These are phyloP conservation scores for Toxotes chatareus DNA, from an alignment of 2,113 vertebrate genomes.

Conservation along the genomic window DNA sequence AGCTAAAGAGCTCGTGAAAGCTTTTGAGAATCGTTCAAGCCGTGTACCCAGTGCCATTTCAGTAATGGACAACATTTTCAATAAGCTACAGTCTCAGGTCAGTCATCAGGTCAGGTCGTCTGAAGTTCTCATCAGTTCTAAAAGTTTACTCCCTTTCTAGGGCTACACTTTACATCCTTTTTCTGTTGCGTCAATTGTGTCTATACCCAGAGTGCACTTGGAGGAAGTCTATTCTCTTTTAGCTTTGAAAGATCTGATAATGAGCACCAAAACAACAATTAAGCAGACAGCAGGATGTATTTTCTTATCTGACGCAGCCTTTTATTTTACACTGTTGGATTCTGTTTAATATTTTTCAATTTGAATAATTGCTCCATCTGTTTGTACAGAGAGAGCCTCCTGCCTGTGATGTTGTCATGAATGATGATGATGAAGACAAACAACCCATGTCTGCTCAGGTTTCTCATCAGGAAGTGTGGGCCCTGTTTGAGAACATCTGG, in stretches of 20 bases:
- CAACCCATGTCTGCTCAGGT: conserved; percentile 55
- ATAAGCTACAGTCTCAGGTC: conserved; percentile 80
- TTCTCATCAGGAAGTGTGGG: conserved; percentile 89
- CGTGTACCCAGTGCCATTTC: conserved; percentile 80
- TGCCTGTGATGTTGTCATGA: conserved; percentile 78
- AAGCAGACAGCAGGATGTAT: neutral
- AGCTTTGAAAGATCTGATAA: neutral
- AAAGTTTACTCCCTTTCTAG: neutral
- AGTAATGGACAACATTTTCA: conserved; percentile 78
- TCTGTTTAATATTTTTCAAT: neutral
- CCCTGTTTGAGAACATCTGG: conserved; percentile 92
- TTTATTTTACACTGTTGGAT: neutral
- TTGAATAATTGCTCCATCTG: neutral
- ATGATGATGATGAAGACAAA: conserved; percentile 68
- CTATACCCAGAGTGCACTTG: neutral
- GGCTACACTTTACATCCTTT: neutral
- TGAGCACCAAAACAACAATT: neutral
- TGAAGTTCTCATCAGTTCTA: neutral
- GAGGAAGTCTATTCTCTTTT: neutral
- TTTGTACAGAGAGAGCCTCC: conserved; percentile 28
- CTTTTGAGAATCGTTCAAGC: conserved; percentile 85
- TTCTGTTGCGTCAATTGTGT: neutral
- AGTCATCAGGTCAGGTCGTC: conserved; percentile 23
- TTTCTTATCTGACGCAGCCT: neutral
- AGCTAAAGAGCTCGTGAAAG: conserved; percentile 84